These are phyloP conservation scores for Calypte anna DNA, from an alignment of 2,113 vertebrate genomes.

Conservation along the genomic window DNA sequence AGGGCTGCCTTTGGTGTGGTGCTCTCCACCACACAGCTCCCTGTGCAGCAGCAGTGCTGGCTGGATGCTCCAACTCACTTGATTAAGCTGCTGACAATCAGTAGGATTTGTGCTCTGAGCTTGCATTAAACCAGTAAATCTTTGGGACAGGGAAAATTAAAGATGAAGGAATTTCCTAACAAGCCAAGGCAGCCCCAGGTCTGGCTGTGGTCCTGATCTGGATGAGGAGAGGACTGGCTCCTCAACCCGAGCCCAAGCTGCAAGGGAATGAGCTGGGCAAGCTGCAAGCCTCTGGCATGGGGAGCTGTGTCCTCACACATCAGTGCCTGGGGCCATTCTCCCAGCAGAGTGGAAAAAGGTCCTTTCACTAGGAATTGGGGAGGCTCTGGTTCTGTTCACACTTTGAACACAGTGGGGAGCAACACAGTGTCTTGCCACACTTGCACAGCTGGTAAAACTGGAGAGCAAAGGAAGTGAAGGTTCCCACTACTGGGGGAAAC, in stretches of 20 bases:
- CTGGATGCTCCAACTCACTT: not conserved
- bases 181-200: slow-evolving; percentile 32
- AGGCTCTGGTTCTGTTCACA: not conserved
- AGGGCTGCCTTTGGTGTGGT: not conserved
- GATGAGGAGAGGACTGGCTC: slow-evolving; percentile 29
- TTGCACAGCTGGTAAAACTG: not conserved
- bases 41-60: not conserved
- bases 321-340: not conserved
- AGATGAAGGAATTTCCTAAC: slow-evolving; percentile 49
- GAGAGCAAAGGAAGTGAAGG: not conserved
- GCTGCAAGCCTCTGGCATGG: not conserved
- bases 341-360: rapidly evolving
- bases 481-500: not conserved
- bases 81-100: slow-evolving; percentile 18
- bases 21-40: not conserved
- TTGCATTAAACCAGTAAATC: slow-evolving; percentile 52
- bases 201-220: not conserved
- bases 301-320: not conserved
- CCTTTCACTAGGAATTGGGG: not conserved
- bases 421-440: not conserved
- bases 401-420: not conserved
- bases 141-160: slow-evolving; percentile 54
- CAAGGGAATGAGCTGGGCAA: not conserved
- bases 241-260: not conserved
- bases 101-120: slow-evolving; percentile 53